Evolutionary conservation across 2,797 vertebrate species (phyloP), one percentile per base, ranked within the genome.

Genomic region (Epinephelus malabaricus): DNA sequence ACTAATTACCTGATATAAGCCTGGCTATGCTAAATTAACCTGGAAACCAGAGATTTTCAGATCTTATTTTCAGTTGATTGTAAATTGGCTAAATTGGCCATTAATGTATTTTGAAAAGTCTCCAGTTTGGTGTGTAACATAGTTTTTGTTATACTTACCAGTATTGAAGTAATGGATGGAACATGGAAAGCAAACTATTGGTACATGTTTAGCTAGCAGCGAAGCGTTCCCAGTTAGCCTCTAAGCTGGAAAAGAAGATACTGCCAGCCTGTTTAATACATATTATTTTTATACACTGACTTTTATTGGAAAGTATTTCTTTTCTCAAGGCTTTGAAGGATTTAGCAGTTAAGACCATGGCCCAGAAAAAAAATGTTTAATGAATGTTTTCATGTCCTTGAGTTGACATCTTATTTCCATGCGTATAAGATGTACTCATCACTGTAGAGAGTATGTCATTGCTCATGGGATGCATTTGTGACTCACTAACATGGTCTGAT

Each of bases 371-470:
- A 15, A 12, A 27, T n/a, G 40, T 46, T 69, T 75, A 72, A 85
- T 76, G 13, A 67, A 76, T 69, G 54, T 64, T 82, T 86, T 82
- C 64, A 86, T 83, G 58, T 82, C 61, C 50, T 69, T 62, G 49
- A 51, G 14, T 86, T 78, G 55, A 81, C 40, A 65, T 74, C 34
- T 78, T 80, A 69, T 79, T 79, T 83, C 62, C 47, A 49, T 10
- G 11, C 14, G 19, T 38, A 66, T 38, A 51, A 54, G 21, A 47
- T 68, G 43, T 45, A 18, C 49, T 67, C 53, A 53, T 66, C 27
- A 2, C 18, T 40, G 60, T 51, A 19, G 49, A 72, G n/a, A 43
- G n/a, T 12, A 21, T 50, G 69, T 65, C 21, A 65, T 25, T 72
- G 78, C 66, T 68, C 73, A 50, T 65, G 40, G 70, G 71, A 79